Base-by-base conservation (phyloP, 2,888 invertebrate genomes). In the Tiphia femorata region DNA sequence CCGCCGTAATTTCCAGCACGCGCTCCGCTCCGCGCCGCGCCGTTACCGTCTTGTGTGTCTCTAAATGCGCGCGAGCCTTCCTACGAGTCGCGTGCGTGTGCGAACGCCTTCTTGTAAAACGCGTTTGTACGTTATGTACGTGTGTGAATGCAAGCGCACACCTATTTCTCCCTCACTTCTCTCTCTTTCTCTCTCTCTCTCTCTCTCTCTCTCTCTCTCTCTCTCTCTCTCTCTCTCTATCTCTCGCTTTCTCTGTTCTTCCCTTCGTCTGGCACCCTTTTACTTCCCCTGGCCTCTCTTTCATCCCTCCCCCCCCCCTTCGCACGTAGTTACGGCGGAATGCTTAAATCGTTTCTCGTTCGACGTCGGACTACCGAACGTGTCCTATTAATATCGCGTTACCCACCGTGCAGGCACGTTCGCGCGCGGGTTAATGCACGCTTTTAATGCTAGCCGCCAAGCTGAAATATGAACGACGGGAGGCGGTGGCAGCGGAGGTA, bases 311-410 rank as follows among this genome's bases (percentile, higher is more conserved):
- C 33, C 43, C 49, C 10, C 16, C 12, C 25, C 27, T 29, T 14
- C 16, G 21, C 35, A 19, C 12, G 25, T 40, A 23, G 42, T 40
- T 54, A 27, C 49, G 30, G 12, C 46, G 57, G 57, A 57, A 57
- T 49, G 49, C 50, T 62, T 43, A 49, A 62, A 69, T 64, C 55
- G 62, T 51, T 58, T 55, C 56, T 46, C 41, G 60, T 64, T 60
- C 62, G 60, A 60, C 65, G 52, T 58, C 52, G 52, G 41, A 68
- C 70, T 70, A 70, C 70, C 65, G 67, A 64, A 59, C 66, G 51
- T 57, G 68, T 61, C 70, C 70, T 68, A 70, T 70, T 70, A 70
- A 70, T 70, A 70, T 64, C 59, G 56, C 49, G 51, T 62, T 52
- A 59, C 55, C 62, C 58, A 44, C 44, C 35, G 51, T 42, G 46